Evolutionary conservation across 2,797 vertebrate species (phyloP).

Genomic region (Eupleurogrammus muticus): DNA sequence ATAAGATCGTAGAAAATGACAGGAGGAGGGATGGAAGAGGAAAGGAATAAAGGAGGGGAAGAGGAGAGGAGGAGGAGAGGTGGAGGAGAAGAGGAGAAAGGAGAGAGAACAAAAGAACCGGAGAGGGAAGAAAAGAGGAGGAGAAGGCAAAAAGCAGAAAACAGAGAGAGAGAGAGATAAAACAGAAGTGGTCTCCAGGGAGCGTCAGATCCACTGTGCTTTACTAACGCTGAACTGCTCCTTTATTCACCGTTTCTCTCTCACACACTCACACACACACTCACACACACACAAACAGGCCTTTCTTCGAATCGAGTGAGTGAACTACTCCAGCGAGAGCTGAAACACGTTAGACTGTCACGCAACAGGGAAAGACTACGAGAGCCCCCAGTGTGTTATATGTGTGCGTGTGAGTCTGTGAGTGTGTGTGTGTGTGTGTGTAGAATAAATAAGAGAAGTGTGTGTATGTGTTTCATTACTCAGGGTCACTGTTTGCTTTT

Average conservation of each 20-base stretch:
- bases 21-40: neutral
- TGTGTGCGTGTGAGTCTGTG: neutral
- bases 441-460: too few species aligned
- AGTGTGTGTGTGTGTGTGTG: constrained; percentile 1
- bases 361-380: constrained; percentile 47
- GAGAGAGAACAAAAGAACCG: neutral
- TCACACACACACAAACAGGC: constrained; percentile 14
- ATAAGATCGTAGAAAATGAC: neutral
- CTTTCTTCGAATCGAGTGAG: constrained; percentile 43
- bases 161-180: neutral
- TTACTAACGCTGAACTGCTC: constrained; percentile 27
- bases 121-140: neutral
- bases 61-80: too few species aligned
- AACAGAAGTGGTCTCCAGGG: constrained; percentile 4
- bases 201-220: constrained; percentile 34
- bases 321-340: constrained; percentile 50
- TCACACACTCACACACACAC: constrained; percentile 18
- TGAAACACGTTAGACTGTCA: constrained; percentile 59
- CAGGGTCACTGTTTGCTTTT: too few species aligned
- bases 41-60: neutral
- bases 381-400: neutral
- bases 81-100: neutral
- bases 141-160: too few species aligned
- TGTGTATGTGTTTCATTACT: neutral
- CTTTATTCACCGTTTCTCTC: constrained; percentile 31